Evolutionary conservation across 2,888 invertebrate genomes (phyloP), one percentile per base, ranked within the genome.

Genomic region (Pheosia tremula): DNA sequence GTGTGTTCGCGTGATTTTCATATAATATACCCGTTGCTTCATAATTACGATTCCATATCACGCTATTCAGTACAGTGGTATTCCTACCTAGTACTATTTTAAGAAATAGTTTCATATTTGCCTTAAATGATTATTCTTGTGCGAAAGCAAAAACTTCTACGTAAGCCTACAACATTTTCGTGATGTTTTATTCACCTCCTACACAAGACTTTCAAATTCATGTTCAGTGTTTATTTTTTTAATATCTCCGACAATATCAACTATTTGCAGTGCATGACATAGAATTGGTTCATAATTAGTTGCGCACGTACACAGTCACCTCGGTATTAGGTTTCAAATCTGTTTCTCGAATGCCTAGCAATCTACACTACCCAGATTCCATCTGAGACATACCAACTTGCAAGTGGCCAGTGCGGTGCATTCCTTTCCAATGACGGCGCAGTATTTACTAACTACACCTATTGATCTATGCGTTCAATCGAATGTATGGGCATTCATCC

Each of bases 391-490:
- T 74, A 69, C 67, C 71, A 61, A 65, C 67, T 61, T 67, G 70
- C 74, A 67, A 77, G 74, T 79, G 64, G 74, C 57, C 64, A 60
- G 68, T 60, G 59, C 57, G 68, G 68, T 67, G 67, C 81, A 85
- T 86, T 86, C 86, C 81, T 69, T 63, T 60, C 58, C 59, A 61
- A 73, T 82, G 80, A 83, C 80, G 74, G 64, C 66, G 62, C 70
- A 68, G 61, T 82, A 81, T 83, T 84, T 84, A 84, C 79, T 74
- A 80, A 83, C 77, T 75, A 69, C 59, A 59, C 63, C 69, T 77
- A 80, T 80, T 80, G 80, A 84, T 81, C 71, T 71, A 61, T 73
- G 68, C 73, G 72, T 73, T 79, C 78, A 83, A 78, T 81, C 76
- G 77, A 77, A 81, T 78, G 73, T 75, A 72, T 72, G 62, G 66